Conservation (phyloP, 1,140 invertebrate genomes). For the Nasonia longicornis region DNA sequence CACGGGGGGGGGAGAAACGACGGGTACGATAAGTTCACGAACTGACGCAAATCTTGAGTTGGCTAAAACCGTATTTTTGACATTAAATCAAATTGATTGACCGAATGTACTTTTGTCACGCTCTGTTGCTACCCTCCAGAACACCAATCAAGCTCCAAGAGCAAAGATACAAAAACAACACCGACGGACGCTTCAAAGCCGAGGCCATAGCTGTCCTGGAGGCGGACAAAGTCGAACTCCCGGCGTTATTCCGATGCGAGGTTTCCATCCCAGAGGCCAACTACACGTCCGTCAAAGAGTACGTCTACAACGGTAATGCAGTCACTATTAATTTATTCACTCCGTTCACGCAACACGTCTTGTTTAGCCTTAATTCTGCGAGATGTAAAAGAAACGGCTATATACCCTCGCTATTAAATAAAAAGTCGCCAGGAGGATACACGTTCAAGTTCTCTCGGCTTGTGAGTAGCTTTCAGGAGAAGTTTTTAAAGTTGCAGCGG, state of each 20-base stretch:
- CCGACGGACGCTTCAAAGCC: conserved; percentile 61
- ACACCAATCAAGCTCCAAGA: conserved; percentile 23
- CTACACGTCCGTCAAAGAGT: conserved; percentile 74
- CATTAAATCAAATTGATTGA: too few relatives aligned
- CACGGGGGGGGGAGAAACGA: too few relatives aligned
- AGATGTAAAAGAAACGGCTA: neutral
- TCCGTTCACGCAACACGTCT: neutral
- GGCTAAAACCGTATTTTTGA: too few relatives aligned
- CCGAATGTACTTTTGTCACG: too few relatives aligned
- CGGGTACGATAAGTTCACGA: too few relatives aligned
- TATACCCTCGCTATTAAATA: neutral
- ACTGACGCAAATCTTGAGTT: too few relatives aligned
- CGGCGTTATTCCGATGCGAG: conserved; percentile 75
- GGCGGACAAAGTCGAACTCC: conserved; percentile 71
- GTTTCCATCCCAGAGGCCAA: conserved; percentile 74
- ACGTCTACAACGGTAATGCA: conserved; percentile 69
- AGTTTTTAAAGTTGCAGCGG: conserved; percentile 16
- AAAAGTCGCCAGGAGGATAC: neutral
- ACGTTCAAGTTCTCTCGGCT: neutral
- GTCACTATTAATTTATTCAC: neutral
- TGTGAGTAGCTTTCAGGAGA: neutral
- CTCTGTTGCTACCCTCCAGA: neutral
- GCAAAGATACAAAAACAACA: conserved; percentile 37
- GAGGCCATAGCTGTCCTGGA: conserved; percentile 63
- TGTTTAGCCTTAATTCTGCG: neutral